phyloP scores from a whole-genome alignment of 2,888 invertebrate species.

The Eupelmus urozonus region DNA sequence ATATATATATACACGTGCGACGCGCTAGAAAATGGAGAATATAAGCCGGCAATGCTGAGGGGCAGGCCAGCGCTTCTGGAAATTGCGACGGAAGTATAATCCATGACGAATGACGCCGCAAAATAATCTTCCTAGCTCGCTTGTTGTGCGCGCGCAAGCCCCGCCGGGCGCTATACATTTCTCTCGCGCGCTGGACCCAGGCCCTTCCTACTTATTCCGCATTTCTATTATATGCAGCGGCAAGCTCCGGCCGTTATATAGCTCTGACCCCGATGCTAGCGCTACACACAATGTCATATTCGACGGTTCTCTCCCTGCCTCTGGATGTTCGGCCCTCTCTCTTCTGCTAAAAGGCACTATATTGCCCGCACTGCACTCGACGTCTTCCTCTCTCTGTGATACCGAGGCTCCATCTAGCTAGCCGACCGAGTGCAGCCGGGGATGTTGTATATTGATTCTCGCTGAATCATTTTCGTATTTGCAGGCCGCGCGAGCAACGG shows the following conservation, averaged over 20 bases:
- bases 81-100: constrained; percentile 63
- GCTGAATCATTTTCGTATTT: constrained; percentile 30
- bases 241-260: constrained; percentile 61
- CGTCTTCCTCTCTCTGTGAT: constrained; percentile 6
- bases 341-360: constrained; percentile 7
- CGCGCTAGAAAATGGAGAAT: constrained; percentile 48
- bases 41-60: constrained; percentile 16
- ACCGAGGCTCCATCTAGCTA: not conserved
- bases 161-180: too few species aligned
- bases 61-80: not conserved
- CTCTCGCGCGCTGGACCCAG: constrained; percentile 48
- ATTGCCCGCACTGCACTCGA: constrained; percentile 20
- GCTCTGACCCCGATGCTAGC: constrained; percentile 72
- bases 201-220: constrained; percentile 68
- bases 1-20: too few species aligned
- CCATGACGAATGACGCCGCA: constrained; percentile 69
- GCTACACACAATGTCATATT: constrained; percentile 29
- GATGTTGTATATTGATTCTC: constrained; percentile 19
- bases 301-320: too few species aligned
- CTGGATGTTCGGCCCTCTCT: too few species aligned
- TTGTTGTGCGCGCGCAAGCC: not conserved
- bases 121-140: constrained; percentile 65
- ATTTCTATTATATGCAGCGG: constrained; percentile 65
- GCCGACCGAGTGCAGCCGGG: not conserved
- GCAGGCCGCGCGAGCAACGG: too few species aligned